These are phyloP conservation scores for Helleia helle DNA, from an alignment of 2,888 invertebrate genomes.

Conservation along the genomic window DNA sequence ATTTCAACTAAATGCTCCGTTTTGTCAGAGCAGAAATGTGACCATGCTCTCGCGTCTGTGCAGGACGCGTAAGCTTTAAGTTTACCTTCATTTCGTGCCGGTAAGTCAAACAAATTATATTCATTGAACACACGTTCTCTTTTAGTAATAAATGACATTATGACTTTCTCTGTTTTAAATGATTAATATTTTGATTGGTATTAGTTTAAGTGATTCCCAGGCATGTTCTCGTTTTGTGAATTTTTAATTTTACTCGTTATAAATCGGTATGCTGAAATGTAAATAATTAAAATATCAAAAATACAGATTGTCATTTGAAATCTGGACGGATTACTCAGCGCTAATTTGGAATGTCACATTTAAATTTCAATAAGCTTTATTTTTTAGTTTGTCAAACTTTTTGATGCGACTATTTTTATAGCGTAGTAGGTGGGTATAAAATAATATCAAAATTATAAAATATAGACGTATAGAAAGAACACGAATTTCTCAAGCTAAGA, in stretches of 20 bases:
- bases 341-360: constrained; percentile 47
- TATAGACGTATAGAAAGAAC: too few relatives aligned
- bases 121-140: constrained; percentile 63
- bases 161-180: constrained; percentile 29
- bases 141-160: constrained; percentile 68
- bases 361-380: constrained; percentile 27
- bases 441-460: too few relatives aligned
- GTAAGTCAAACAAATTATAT: constrained; percentile 56
- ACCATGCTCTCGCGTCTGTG: constrained; percentile 74
- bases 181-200: too few relatives aligned
- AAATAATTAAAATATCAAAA: constrained; percentile 57
- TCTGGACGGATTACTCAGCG: constrained; percentile 45
- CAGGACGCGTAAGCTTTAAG: constrained; percentile 71
- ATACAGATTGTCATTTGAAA: constrained; percentile 56
- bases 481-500: too few relatives aligned
- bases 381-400: too few relatives aligned
- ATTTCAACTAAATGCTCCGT: constrained; percentile 73
- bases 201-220: too few relatives aligned
- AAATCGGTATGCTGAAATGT: constrained; percentile 41
- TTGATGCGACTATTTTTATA: too few relatives aligned
- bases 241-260: too few relatives aligned
- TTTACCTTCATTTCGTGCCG: constrained; percentile 67
- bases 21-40: constrained; percentile 67
- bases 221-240: too few relatives aligned
- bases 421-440: too few relatives aligned